Percentiles rank a stretch among this genome's conserved stretches.
phyloP scores from a whole-genome alignment of 2,113 vertebrate species.

The Strix uralensis region DNA sequence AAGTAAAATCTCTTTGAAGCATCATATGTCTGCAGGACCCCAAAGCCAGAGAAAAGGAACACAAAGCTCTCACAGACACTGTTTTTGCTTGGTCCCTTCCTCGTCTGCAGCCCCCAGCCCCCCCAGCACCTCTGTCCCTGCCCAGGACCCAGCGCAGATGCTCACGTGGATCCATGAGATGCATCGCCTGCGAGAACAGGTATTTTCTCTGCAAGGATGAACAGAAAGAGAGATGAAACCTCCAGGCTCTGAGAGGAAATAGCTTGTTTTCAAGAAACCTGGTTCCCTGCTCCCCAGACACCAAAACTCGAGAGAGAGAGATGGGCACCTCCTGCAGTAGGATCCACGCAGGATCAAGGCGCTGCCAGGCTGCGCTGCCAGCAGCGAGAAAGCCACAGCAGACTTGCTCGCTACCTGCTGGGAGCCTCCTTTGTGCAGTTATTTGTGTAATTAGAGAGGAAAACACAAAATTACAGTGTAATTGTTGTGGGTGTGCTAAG shows the following conservation, averaged over 20 bases:
- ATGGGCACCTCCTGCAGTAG: background rate
- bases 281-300: background rate
- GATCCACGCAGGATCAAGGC: fast-evolving
- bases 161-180: background rate
- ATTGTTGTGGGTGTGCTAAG: background rate
- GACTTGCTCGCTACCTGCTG: background rate
- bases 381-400: background rate
- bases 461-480: background rate
- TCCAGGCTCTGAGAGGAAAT: background rate
- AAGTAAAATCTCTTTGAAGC: background rate
- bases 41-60: background rate
- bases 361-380: background rate
- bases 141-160: background rate
- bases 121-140: background rate
- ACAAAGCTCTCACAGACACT: fast-evolving
- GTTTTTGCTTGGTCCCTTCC: background rate
- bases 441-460: background rate
- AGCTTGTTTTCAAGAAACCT: background rate
- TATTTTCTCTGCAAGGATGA: background rate
- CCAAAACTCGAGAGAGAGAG: background rate
- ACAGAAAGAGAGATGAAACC: background rate
- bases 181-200: background rate
- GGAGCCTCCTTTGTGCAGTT: background rate
- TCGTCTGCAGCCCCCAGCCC: fast-evolving
- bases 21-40: background rate